These are phyloP conservation scores for Tragulus kanchil DNA, from an alignment of 2,113 vertebrate genomes.

Conservation along the genomic window DNA sequence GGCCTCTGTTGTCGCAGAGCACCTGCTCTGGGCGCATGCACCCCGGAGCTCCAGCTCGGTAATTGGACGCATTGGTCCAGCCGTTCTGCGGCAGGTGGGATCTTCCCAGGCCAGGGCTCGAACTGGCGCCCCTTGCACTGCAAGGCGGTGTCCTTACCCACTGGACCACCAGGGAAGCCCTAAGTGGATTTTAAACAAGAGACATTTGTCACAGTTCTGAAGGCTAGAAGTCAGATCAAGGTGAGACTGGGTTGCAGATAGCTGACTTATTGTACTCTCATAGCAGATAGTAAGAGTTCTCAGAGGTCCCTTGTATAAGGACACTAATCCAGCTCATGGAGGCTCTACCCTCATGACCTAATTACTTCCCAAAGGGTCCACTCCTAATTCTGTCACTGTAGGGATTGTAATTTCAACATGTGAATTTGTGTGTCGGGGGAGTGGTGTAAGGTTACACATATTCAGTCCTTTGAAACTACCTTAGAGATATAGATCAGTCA, in stretches of 20 bases:
- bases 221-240: not conserved
- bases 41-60: no score
- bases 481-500: constrained; percentile 8
- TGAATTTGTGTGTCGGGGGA: not conserved
- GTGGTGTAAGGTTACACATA: not conserved
- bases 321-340: no score
- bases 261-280: not conserved
- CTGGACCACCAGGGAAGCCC: no score
- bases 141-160: no score
- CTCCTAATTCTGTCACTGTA: not conserved
- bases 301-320: not conserved
- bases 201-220: not conserved
- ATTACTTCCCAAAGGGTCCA: not conserved
- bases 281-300: not conserved
- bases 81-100: no score
- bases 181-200: not conserved
- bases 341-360: not conserved
- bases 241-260: not conserved
- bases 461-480: not conserved
- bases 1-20: no score
- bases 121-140: no score
- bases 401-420: not conserved
- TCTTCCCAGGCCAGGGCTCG: no score
- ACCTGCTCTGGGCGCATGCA: no score
- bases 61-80: no score